phyloP scores from a whole-genome alignment of 2,888 invertebrate species.

The Endotricha flammealis region DNA sequence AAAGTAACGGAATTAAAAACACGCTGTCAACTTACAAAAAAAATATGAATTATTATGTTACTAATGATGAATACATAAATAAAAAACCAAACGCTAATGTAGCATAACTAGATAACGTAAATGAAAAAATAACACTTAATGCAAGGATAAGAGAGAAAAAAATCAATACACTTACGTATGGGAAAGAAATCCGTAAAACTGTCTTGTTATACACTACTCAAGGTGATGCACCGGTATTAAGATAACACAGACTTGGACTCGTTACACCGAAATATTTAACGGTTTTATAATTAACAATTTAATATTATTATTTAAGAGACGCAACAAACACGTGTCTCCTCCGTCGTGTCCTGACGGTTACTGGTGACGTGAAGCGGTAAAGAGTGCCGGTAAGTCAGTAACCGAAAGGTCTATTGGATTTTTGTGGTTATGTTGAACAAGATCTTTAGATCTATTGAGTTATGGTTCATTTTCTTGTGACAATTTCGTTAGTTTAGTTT shows the following conservation, averaged over 20 bases:
- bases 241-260: conserved; percentile 35
- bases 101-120: neutral
- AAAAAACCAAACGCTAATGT: neutral
- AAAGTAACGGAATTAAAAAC: conserved; percentile 59
- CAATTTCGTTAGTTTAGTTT: conserved; percentile 26
- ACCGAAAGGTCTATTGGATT: conserved; percentile 29
- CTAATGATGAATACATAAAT: conserved; percentile 7
- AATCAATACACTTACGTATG: conserved; percentile 50
- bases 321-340: conserved; percentile 28
- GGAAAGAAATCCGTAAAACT: conserved; percentile 34
- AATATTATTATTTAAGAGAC: conserved; percentile 25
- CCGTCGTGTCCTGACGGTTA: conserved; percentile 35
- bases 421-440: conserved; percentile 14
- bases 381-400: conserved; percentile 35
- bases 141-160: conserved; percentile 26
- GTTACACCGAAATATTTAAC: conserved; percentile 31
- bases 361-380: conserved; percentile 52
- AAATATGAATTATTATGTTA: conserved; percentile 14
- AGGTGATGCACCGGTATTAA: conserved; percentile 13
- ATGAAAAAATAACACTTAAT: neutral
- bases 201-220: conserved; percentile 27
- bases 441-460: neutral
- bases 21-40: conserved; percentile 44
- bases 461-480: conserved; percentile 23
- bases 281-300: conserved; percentile 36